phyloP scores from a whole-genome alignment of 2,113 vertebrate genomes.

The Salminus brasiliensis region DNA sequence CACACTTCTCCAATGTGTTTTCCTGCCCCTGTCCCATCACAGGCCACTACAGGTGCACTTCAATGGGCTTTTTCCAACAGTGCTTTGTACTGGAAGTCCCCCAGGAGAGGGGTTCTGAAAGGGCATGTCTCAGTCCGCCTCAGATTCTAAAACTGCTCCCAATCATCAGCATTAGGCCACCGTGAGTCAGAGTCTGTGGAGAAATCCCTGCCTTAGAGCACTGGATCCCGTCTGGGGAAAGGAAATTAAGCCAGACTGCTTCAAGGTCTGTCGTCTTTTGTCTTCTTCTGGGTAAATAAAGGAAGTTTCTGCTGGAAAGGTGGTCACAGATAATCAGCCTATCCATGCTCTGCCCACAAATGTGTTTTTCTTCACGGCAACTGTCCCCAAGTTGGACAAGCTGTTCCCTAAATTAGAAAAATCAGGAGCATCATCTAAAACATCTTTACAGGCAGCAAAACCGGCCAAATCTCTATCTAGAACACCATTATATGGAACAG shows the following conservation, averaged over 20 bases:
- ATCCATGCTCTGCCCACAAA: too few relatives aligned
- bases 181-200: constrained; percentile 36
- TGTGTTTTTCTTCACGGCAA: too few relatives aligned
- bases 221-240: constrained; percentile 32
- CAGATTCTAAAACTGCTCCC: constrained; percentile 11
- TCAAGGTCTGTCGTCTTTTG: neutral
- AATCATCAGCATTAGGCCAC: neutral
- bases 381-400: too few relatives aligned
- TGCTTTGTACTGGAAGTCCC: constrained; percentile 36
- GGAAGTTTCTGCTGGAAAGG: constrained; percentile 25
- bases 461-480: too few relatives aligned
- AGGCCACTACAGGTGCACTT: constrained; percentile 48
- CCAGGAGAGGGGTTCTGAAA: constrained; percentile 7
- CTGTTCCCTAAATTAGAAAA: too few relatives aligned
- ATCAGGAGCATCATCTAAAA: too few relatives aligned
- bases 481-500: too few relatives aligned
- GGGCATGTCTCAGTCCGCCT: constrained; percentile 9
- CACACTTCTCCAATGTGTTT: neutral
- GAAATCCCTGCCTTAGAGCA: neutral
- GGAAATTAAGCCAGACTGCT: constrained; percentile 40
- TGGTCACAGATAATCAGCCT: neutral
- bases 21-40: constrained; percentile 1
- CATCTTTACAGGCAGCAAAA: too few relatives aligned
- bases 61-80: constrained; percentile 23
- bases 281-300: constrained; percentile 39